phyloP scores from a whole-genome alignment of 35 echinoderm and acorn worm genomes.

The Strongylocentrotus purpuratus region DNA sequence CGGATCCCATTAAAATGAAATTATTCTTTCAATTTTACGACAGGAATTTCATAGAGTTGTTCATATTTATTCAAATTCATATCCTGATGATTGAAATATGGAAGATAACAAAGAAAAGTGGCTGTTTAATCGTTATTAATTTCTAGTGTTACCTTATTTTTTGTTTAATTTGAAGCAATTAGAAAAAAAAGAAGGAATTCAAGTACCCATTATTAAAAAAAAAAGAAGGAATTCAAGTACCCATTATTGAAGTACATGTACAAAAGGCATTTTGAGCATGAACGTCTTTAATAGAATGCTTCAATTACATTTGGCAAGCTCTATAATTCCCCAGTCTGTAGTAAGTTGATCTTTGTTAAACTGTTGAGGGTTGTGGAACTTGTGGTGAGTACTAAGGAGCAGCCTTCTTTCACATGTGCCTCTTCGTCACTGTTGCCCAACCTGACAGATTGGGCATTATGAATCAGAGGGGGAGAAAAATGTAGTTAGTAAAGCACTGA shows the following conservation, averaged over 20 bases:
- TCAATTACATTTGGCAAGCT: constrained; percentile 9
- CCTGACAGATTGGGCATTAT: not conserved
- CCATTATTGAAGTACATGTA: not conserved
- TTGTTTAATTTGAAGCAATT: not conserved
- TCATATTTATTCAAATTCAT: not conserved
- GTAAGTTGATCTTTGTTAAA: not conserved
- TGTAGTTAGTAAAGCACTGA: not conserved
- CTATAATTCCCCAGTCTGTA: not conserved
- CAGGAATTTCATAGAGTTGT: no score
- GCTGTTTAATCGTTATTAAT: not conserved
- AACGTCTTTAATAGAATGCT: not conserved
- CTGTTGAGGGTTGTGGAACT: not conserved
- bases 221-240: not conserved
- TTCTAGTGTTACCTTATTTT: not conserved
- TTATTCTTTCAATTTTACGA: not conserved
- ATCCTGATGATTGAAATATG: not conserved
- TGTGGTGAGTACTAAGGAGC: not conserved
- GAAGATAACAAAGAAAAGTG: not conserved
- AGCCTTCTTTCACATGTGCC: not conserved
- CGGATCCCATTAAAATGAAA: no score
- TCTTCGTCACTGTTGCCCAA: not conserved
- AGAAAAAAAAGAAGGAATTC: not conserved
- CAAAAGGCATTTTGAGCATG: not conserved
- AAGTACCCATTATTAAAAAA: not conserved
- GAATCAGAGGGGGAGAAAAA: not conserved